Base-by-base conservation (phyloP, 2,888 invertebrate genomes). In the Hecatera dysodea region DNA sequence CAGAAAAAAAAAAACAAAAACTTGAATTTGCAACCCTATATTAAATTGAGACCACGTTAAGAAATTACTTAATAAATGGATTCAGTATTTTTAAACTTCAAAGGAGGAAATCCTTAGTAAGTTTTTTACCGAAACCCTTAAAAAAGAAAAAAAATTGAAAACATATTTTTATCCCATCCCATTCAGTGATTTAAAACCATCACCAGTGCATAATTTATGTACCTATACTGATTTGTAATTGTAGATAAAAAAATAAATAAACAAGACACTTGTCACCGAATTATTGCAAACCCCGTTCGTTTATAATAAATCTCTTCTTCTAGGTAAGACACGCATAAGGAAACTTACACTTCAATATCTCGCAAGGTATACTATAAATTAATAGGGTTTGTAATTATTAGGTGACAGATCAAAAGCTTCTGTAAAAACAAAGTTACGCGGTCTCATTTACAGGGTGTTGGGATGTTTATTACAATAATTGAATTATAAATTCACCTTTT, bases 401-500 rank as follows among this genome's bases (percentile, higher is more conserved):
- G 8, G 2, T 4, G 9, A 36, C 36, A 17, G 22, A 12, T 0
- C 22, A 46, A 64, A 65, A 42, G 3, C 5, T 6, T 29, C 4
- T 7, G 29, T 29, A 6, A n/a, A 59, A 12, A 22, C 19, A 22
- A 22, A 2, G 7, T 1, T n/a, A 42, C 46, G 36, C n/a, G 59
- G 53, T 76, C 73, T 68, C 73, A 55, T 27, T 22, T 12, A 73
- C 29, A 59, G 52, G 19, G 0, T 17, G n/a, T 4, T 29, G 12
- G 12, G 15, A 15, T 17, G 39, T 74, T 46, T 39, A 44, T 44
- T 65, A 48, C 1, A 33, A 5, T 29, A 0, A 22, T 55, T 24
- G 66, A 55, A 55, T 17, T 44, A 68, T 69, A 73, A 68, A 77
- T 81, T 73, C 78, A 77, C 78, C 62, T 53, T 72, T 50, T 70